Evolutionary conservation across 2,797 vertebrate species (phyloP), one percentile per base, ranked within the genome.

Genomic region (Ptychobarbus kaznakovi): DNA sequence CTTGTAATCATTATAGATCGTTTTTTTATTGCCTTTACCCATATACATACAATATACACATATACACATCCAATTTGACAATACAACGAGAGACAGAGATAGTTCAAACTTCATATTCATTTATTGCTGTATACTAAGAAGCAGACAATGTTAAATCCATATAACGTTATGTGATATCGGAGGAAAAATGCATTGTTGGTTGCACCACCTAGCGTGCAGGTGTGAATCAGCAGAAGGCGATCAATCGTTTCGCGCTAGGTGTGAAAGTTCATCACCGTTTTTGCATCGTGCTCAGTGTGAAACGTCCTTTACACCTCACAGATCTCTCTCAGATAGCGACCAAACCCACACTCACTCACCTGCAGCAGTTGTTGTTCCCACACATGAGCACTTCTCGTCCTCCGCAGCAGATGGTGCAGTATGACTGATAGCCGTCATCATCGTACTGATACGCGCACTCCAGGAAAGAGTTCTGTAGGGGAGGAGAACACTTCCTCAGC

Each of bases 391-490:
- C 96, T 92, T 99, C 97, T 3, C 96, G 95, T 56, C 97, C 97
- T 82, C 96, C 97, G 0, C 98, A 99, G 96, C 97, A 99, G 91
- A 99, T 96, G 0, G 97, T 96, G 92, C 98, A 99, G 92, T 98
- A 99, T 69, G 98, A 98, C 94, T 99, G 98, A 92, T 99, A 99
- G 25, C 98, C 97, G 0, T 99, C 97, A 0, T 99, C 98, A 0
- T 99, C 98, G 0, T 98, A 99, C 95, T 99, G 97, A 93, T 96
- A 99, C 0, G 98, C 98, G 0, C 97, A 99, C 94, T 99, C 98
- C 92, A 99, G 92, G 90, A 99, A 99, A 46, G 97, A 98, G 94
- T 98, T 99, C 98, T 98, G 91, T 38, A 35, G 11, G 25, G 68
- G 63, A 51, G 82, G 69, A 89, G 61, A 69, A 87, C 69, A 86